phyloP scores from a whole-genome alignment of 2,888 invertebrate genomes.

The Germaria angustata region DNA sequence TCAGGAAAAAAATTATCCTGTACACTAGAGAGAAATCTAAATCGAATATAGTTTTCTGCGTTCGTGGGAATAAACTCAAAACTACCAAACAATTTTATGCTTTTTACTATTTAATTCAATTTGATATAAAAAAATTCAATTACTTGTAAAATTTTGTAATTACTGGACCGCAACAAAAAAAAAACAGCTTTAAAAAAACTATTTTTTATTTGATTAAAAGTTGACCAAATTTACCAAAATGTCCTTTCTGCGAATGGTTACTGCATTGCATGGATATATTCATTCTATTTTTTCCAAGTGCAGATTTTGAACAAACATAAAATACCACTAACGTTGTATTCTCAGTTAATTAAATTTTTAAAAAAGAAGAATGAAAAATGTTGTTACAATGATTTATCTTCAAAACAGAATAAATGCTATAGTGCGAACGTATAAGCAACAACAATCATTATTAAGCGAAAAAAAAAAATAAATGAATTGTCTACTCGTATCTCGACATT shows the following conservation, averaged over 20 bases:
- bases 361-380: not conserved
- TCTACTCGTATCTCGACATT: constrained; percentile 2
- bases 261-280: constrained; percentile 17
- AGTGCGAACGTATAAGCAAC: not conserved
- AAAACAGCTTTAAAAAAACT: no score
- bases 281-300: not conserved
- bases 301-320: no score
- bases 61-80: no score
- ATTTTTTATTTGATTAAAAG: not conserved
- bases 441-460: not conserved
- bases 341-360: constrained; percentile 31
- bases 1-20: no score
- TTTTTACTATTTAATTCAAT: no score
- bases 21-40: no score
- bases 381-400: not conserved
- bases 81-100: no score
- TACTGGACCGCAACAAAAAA: no score
- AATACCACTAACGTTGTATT: not conserved
- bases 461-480: constrained; percentile 2
- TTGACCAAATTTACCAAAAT: constrained; percentile 5
- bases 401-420: not conserved
- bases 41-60: no score
- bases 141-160: no score
- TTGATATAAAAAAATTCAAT: no score
- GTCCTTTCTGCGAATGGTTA: not conserved